A percentile compares a stretch with the other conserved stretches of the same genome.
These are phyloP conservation scores for Heliconius himera DNA, from an alignment of 1,140 invertebrate species.

Conservation along the genomic window DNA sequence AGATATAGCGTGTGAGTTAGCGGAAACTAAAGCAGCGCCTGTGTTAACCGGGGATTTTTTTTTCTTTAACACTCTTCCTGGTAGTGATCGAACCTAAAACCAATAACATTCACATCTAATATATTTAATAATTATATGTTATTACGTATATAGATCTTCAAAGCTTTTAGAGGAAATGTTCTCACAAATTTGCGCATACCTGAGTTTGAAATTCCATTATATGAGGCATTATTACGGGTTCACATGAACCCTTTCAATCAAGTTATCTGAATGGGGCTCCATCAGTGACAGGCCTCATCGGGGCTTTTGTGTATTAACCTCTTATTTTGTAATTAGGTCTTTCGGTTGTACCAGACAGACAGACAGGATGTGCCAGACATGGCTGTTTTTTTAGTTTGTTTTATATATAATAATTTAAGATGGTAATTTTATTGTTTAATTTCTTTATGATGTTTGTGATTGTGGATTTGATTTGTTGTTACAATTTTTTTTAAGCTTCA, in stretches of 20 bases:
- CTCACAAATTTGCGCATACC: constrained; percentile 52
- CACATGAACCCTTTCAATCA: constrained; percentile 68
- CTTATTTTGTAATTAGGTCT: constrained; percentile 67
- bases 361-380: constrained; percentile 50
- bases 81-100: no score
- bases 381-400: background rate
- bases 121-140: background rate
- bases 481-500: background rate
- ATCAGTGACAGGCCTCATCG: constrained; percentile 60
- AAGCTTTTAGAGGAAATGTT: constrained; percentile 9
- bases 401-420: background rate
- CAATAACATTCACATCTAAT: no score
- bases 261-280: constrained; percentile 63
- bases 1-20: no score
- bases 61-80: no score
- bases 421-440: no score
- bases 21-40: no score
- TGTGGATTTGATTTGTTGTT: no score
- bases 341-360: constrained; percentile 5
- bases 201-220: constrained; percentile 56
- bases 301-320: constrained; percentile 59
- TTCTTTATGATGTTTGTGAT: no score
- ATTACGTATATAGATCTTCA: background rate
- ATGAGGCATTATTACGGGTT: constrained; percentile 52
- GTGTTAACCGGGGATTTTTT: no score